Evolutionary conservation across 53 echinoderm and acorn worm genomes (phyloP).

Genomic region (Holothuria leucospilota): DNA sequence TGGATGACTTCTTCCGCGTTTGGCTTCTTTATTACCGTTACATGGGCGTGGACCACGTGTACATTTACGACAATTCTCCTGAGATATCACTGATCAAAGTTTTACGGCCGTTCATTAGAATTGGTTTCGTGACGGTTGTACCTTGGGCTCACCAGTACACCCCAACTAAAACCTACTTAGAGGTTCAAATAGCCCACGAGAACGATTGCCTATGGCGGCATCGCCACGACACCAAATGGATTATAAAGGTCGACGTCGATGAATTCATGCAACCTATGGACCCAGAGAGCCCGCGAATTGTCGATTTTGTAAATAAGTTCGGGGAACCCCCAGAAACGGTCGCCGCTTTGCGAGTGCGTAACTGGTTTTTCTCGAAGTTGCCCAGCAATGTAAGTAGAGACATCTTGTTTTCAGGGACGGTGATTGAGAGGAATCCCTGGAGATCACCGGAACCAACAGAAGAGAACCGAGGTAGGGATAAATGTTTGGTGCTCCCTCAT

Average conservation of each 20-base stretch:
- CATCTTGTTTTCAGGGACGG: slow-evolving; percentile 52
- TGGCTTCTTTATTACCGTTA: slow-evolving; percentile 85
- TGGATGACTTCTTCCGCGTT: slow-evolving; percentile 77
- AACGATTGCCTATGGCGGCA: slow-evolving; percentile 95
- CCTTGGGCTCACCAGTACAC: slow-evolving; percentile 88
- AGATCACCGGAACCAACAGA: slow-evolving; percentile 71
- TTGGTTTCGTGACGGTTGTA: slow-evolving; percentile 82
- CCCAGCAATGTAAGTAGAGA: slow-evolving; percentile 52
- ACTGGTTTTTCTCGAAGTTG: slow-evolving; percentile 92
- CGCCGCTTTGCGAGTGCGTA: slow-evolving; percentile 76
- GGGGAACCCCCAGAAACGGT: slow-evolving; percentile 54
- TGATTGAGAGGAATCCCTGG: slow-evolving; percentile 86
- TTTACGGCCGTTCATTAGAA: slow-evolving; percentile 58
- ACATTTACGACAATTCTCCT: slow-evolving; percentile 88
- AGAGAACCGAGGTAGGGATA: slow-evolving; percentile 87
- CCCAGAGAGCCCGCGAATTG: slow-evolving; percentile 63
- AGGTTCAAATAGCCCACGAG: slow-evolving; percentile 93
- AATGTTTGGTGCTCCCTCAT: slow-evolving; percentile 81
- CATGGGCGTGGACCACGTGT: slow-evolving; percentile 90
- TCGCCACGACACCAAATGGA: slow-evolving; percentile 83
- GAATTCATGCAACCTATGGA: slow-evolving; percentile 94
- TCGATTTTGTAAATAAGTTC: slow-evolving; percentile 73
- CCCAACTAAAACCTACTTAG: slow-evolving; percentile 86
- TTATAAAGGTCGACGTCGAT: slow-evolving; percentile 90
- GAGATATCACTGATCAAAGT: slow-evolving; percentile 59